Conservation (phyloP, 2,113 vertebrate genomes). For the Sapajus apella region DNA sequence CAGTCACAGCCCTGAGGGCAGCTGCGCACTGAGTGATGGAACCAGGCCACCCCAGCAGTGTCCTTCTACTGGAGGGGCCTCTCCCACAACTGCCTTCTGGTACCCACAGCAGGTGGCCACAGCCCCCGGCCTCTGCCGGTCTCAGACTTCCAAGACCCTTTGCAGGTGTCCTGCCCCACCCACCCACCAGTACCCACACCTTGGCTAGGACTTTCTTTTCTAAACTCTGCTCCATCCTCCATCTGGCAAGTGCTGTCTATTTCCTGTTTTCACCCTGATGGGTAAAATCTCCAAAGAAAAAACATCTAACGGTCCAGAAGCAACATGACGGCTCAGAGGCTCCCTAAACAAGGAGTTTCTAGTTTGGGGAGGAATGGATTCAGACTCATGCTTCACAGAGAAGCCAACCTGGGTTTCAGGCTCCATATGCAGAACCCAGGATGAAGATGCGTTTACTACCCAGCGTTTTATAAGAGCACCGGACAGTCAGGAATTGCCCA, state of each 20-base stretch:
- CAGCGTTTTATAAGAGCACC: not conserved
- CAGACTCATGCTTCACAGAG: not conserved
- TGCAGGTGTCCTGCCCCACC: too few species aligned
- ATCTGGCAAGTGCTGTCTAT: not conserved
- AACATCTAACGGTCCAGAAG: not conserved
- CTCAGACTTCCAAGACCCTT: not conserved
- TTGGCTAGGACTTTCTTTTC: not conserved
- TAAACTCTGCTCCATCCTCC: not conserved
- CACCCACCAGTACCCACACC: too few species aligned
- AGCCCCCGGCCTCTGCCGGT: not conserved
- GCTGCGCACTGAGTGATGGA: accelerated
- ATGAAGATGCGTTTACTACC: not conserved
- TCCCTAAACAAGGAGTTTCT: not conserved
- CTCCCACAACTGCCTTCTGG: not conserved
- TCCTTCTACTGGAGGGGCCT: too few species aligned
- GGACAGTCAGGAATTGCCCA: not conserved
- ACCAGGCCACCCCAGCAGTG: not conserved
- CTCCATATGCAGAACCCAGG: not conserved
- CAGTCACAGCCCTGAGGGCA: not conserved
- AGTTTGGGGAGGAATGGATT: not conserved
- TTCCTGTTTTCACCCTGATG: not conserved
- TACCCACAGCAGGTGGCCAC: too few species aligned
- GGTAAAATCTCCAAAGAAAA: not conserved
- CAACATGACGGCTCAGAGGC: accelerated
- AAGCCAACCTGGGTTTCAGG: not conserved